phyloP scores from a whole-genome alignment of 2,113 vertebrate genomes.

The Bos taurus region DNA sequence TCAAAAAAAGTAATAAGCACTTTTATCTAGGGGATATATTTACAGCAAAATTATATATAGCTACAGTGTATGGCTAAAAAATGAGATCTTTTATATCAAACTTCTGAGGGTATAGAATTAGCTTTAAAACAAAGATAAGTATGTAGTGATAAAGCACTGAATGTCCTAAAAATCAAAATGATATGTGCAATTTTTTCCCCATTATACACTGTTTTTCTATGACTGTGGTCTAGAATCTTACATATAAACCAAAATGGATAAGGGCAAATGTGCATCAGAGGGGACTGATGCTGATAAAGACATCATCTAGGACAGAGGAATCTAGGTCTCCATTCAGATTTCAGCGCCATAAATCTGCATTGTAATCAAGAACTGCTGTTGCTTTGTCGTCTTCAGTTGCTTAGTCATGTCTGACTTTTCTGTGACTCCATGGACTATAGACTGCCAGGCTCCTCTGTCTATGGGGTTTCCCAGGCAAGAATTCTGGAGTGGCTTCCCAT shows the following conservation, averaged over 20 bases:
- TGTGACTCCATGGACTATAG: background rate
- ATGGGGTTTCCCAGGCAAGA: background rate
- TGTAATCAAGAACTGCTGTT: background rate
- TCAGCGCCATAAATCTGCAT: background rate
- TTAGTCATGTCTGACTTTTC: background rate
- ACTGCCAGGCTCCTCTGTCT: background rate
- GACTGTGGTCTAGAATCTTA: background rate
- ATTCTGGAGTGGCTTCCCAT: background rate
- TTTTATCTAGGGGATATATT: slow-evolving; percentile 74
- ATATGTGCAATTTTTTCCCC: background rate
- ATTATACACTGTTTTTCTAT: background rate
- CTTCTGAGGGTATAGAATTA: slow-evolving; percentile 23
- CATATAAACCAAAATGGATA: background rate
- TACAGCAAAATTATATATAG: slow-evolving; percentile 62
- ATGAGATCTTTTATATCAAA: slow-evolving; percentile 62
- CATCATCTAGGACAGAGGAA: background rate
- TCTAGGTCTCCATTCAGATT: background rate
- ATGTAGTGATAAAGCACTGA: background rate
- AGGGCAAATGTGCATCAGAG: background rate
- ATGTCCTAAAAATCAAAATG: background rate
- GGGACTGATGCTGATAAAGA: background rate
- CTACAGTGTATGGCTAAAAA: slow-evolving; percentile 53
- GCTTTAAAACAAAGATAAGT: slow-evolving; percentile 33
- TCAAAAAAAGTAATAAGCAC: slow-evolving; percentile 72
- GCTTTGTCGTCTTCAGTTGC: background rate